These are phyloP conservation scores for Drosophila macrospina DNA, from an alignment of 2,888 invertebrate genomes.

Conservation along the genomic window DNA sequence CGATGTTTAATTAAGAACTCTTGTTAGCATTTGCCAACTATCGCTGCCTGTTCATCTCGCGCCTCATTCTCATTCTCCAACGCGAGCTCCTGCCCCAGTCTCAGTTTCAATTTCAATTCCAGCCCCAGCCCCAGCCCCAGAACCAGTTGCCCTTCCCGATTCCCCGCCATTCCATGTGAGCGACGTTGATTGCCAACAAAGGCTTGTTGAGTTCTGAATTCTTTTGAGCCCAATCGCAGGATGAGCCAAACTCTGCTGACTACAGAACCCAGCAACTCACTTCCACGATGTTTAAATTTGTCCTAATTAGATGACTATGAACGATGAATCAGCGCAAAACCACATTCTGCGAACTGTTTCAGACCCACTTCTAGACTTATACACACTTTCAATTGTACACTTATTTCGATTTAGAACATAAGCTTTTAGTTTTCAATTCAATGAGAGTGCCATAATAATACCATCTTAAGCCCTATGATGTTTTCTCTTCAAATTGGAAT, in stretches of 20 bases:
- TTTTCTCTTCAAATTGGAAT: too few relatives aligned
- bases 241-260: constrained; percentile 14
- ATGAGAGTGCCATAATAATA: too few relatives aligned
- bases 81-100: constrained; percentile 8
- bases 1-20: constrained; percentile 86
- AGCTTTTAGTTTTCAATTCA: too few relatives aligned
- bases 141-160: constrained; percentile 5
- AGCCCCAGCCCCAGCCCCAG: constrained; percentile 2
- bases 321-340: constrained; percentile 75
- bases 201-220: constrained; percentile 65
- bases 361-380: not conserved
- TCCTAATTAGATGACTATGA: constrained; percentile 85
- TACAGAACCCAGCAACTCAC: constrained; percentile 47
- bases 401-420: too few relatives aligned
- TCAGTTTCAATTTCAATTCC: too few relatives aligned
- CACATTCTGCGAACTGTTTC: constrained; percentile 8
- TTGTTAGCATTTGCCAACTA: constrained; percentile 83
- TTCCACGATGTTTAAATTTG: constrained; percentile 81
- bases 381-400: too few relatives aligned
- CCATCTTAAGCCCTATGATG: too few relatives aligned
- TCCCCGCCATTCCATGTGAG: constrained; percentile 46
- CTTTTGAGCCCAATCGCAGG: constrained; percentile 51
- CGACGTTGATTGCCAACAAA: constrained; percentile 71
- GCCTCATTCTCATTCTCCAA: constrained; percentile 40
- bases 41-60: constrained; percentile 66